Evolutionary conservation across 2,888 invertebrate species (phyloP), one percentile per base, ranked within the genome.

Genomic region (Tortricodes alternella): DNA sequence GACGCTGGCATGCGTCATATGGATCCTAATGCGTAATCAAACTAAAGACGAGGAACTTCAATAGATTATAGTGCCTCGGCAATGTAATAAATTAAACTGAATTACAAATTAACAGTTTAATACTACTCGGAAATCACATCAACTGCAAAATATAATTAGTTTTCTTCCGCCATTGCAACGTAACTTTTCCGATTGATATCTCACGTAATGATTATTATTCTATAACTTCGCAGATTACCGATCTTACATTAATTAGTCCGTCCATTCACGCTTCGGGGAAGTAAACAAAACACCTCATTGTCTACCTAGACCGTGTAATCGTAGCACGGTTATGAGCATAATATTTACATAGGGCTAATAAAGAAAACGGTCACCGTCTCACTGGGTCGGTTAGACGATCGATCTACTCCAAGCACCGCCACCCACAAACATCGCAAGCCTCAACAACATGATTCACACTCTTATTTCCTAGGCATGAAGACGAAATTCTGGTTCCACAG

Each of bases 161-260:
- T 37, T 56, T 50, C 48, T 56, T 56, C 56, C 38, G 44, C 9
- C 16, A 32, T 13, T 27, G 13, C 34, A 29, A 38, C 49, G 49
- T 56, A 56, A 44, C 38, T 50, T 56, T 50, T 50, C 44, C 56
- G 49, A 56, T 44, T 29, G 9, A 13, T 21, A 56, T 50, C 38
- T 38, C 32, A 56, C 50, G 44, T 44, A 50, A 50, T 43, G 21
- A 43, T 37, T n/a, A 35, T 52, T 23, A 49, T 21, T 44, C 18
- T 52, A 43, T 27, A 43, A 41, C 15, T 32, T 24, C 15, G 4
- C 13, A 43, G 48, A 55, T 55, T 27, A 43, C 48, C 35, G 27
- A 50, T 44, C 37, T 49, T 29, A 43, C 13, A 44, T 38, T 56
- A 50, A 38, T 44, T 43, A 43, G 41, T 35, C 41, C 35, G 56